Base-by-base conservation (phyloP, 2,797 vertebrate genomes). In the Geotrypetes seraphini region DNA sequence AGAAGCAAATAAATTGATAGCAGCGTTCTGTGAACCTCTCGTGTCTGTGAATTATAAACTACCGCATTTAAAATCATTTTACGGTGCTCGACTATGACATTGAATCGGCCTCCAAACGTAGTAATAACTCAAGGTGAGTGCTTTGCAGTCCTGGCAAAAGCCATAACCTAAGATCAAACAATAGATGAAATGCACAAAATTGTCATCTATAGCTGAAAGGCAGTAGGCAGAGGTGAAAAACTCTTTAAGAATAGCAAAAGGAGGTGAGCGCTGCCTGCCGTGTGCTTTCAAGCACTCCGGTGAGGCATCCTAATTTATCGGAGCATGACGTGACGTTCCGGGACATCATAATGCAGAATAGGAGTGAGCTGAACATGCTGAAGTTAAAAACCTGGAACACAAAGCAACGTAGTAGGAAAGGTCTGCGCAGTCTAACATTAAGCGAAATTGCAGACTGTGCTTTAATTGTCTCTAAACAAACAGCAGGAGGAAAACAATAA, bases 81-180 rank as follows among this genome's bases (percentile, higher is more conserved):
- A 50, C 29, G 50, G 22, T 47, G n/a, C 10, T 19, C 13, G 38
- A 65, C 44, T 35, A 40, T 61, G 60, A 76, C 68, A 67, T 67
- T 80, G 63, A 47, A 60, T 22, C 63, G 66, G 73, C 69, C 70
- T 76, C 64, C 39, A 63, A 33, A 71, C 50, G 36, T 43, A 43
- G 36, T 63, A 66, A 64, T 43, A 50, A 33, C 42, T 34, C 5
- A 33, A 18, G 26, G 39, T 39, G 39, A 29, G 27, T n/a, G 22
- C 22, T 13, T 47, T 34, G 42, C 39, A 55, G 37, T 57, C 39
- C 32, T 1, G 5, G 22, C 53, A 52, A 28, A 39, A 25, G 46
- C 47, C 44, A 51, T 44, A 50, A 46, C 36, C 2, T 12, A 4
- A 43, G 25, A 36, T 35, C 40, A 43, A 39, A 49, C 36, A 41